Evolutionary conservation across 2,888 invertebrate species (phyloP).

Genomic region (Zygothrica quintamaculata): DNA sequence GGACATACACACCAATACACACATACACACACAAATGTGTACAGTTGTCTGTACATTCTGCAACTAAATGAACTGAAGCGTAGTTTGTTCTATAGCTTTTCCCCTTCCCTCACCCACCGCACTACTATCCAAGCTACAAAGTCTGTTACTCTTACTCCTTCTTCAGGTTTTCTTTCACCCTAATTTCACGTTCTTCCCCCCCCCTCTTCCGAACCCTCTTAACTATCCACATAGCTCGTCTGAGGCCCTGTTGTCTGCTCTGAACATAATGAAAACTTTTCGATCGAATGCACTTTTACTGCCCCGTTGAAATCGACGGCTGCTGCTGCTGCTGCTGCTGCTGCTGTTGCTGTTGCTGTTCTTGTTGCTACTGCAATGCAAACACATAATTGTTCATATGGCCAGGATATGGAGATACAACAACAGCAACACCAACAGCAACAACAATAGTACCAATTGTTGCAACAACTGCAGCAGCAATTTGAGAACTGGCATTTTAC

Average conservation of each 20-base stretch:
- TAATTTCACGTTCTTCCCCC: not conserved
- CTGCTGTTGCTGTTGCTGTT: constrained; percentile 26
- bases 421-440: constrained; percentile 32
- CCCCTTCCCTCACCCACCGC: constrained; percentile 6
- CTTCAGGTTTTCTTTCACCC: not conserved
- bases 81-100: constrained; percentile 51
- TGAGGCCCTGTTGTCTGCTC: constrained; percentile 23
- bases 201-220: not conserved
- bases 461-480: constrained; percentile 22
- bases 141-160: not conserved
- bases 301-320: constrained; percentile 46
- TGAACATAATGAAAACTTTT: constrained; percentile 76
- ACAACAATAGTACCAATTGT: constrained; percentile 20
- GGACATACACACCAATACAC: constrained; percentile 8
- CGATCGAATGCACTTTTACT: constrained; percentile 74
- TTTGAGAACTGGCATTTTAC: constrained; percentile 47
- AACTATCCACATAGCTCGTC: not conserved
- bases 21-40: constrained; percentile 9
- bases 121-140: too few species aligned
- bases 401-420: constrained; percentile 59
- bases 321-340: constrained; percentile 32
- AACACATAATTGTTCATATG: constrained; percentile 72
- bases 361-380: constrained; percentile 42
- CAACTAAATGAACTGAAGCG: constrained; percentile 75
- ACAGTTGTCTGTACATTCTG: constrained; percentile 36